phyloP scores from a whole-genome alignment of 2,113 vertebrate species.

The Tachysurus fulvidraco region DNA sequence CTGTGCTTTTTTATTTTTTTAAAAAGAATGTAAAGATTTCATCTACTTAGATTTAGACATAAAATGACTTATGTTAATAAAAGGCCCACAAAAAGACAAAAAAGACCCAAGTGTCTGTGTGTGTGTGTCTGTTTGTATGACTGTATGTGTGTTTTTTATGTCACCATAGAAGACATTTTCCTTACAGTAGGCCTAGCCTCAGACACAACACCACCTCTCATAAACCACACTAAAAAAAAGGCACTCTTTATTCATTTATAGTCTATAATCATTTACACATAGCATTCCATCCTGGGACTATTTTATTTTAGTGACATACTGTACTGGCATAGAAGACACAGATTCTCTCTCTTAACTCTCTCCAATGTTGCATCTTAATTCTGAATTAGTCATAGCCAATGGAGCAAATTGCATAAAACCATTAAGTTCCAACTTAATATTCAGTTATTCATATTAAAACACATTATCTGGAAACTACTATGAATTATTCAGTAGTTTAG shows the following conservation, averaged over 20 bases:
- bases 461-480: neutral
- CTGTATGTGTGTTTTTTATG: neutral
- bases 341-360: neutral
- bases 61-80: neutral
- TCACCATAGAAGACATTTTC: neutral
- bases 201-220: neutral
- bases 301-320: neutral
- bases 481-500: neutral
- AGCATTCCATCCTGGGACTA: slow-evolving; percentile 11
- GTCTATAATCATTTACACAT: slow-evolving; percentile 20
- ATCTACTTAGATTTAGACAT: too few species aligned
- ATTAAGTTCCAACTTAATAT: neutral
- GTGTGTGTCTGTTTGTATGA: neutral
- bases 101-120: neutral
- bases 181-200: neutral
- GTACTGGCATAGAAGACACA: neutral
- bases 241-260: slow-evolving; percentile 21
- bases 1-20: too few species aligned
- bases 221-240: slow-evolving; percentile 19
- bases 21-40: too few species aligned
- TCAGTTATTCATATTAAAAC: neutral
- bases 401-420: neutral
- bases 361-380: slow-evolving; percentile 9
- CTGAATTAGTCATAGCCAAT: neutral
- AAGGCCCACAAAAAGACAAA: neutral